Evolutionary conservation across 2,113 vertebrate genomes (phyloP).

Genomic region (Polypterus bichir): DNA sequence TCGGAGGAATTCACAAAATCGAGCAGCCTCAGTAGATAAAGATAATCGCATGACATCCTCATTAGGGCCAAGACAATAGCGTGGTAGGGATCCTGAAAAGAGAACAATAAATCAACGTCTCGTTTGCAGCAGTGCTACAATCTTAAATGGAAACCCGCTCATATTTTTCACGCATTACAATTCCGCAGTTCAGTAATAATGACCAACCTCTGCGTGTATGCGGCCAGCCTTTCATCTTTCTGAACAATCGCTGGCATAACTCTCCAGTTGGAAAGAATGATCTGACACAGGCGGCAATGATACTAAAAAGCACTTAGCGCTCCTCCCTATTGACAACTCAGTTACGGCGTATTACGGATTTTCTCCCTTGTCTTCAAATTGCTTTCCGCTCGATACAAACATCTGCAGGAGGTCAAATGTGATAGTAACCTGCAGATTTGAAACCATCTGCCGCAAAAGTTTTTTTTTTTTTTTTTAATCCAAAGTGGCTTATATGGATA

Average conservation of each 20-base stretch:
- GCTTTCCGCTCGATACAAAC: slow-evolving; percentile 48
- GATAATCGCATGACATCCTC: slow-evolving; percentile 57
- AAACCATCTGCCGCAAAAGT: slow-evolving; percentile 70
- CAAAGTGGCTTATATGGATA: background rate
- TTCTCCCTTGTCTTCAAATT: slow-evolving; percentile 44
- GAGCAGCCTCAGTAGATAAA: slow-evolving; percentile 54
- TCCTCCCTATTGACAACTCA: slow-evolving; percentile 52
- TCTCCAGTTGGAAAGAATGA: slow-evolving; percentile 53
- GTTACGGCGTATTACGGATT: slow-evolving; percentile 72
- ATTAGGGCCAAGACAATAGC: slow-evolving; percentile 50
- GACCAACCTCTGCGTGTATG: slow-evolving; percentile 43
- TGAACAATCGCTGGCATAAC: slow-evolving; percentile 52
- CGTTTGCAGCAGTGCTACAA: slow-evolving; percentile 40
- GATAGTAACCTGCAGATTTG: slow-evolving; percentile 50
- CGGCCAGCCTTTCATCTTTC: slow-evolving; percentile 54
- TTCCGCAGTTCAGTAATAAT: slow-evolving; percentile 44
- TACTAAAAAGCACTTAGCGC: slow-evolving; percentile 69
- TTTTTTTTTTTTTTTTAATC: slow-evolving; percentile 28
- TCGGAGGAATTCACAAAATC: slow-evolving; percentile 13
- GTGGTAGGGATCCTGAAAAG: slow-evolving; percentile 39
- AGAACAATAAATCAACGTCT: slow-evolving; percentile 52
- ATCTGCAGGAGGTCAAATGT: slow-evolving; percentile 76
- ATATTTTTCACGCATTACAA: slow-evolving; percentile 42
- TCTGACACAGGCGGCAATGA: slow-evolving; percentile 48
- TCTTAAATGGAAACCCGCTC: slow-evolving; percentile 28